Conservation (phyloP, 2,888 invertebrate species). For the Eumacrocentrus americanus region DNA sequence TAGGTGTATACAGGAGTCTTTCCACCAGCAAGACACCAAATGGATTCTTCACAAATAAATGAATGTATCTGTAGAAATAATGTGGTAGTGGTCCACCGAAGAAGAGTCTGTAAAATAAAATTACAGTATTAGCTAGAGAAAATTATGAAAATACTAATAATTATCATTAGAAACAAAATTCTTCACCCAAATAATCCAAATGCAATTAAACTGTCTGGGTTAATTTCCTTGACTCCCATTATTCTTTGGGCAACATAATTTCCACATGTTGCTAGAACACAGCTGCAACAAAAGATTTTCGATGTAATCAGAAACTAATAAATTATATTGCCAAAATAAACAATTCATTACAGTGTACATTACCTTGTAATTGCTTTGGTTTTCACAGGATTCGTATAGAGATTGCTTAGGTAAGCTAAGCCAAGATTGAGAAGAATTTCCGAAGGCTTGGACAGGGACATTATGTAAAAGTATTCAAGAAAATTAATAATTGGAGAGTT, state of each 20-base stretch:
- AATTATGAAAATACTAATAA: constrained; percentile 12
- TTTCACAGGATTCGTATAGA: constrained; percentile 76
- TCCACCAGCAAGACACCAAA: constrained; percentile 68
- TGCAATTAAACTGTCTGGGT: constrained; percentile 72
- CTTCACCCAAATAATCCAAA: constrained; percentile 78
- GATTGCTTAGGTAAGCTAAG: constrained; percentile 75
- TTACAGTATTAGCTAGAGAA: neutral
- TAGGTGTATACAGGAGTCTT: constrained; percentile 73
- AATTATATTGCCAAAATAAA: neutral
- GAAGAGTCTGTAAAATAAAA: constrained; percentile 66
- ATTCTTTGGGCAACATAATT: constrained; percentile 77
- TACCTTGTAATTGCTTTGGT: constrained; percentile 84
- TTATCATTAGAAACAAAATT: constrained; percentile 19
- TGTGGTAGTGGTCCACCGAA: constrained; percentile 83
- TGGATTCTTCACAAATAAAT: constrained; percentile 43
- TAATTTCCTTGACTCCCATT: constrained; percentile 69
- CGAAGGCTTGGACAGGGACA: constrained; percentile 74
- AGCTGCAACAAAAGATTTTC: constrained; percentile 62
- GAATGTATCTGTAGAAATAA: constrained; percentile 71
- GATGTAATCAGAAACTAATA: constrained; percentile 4
- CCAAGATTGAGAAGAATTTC: constrained; percentile 68
- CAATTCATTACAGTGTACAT: neutral
- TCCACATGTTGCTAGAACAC: constrained; percentile 73
- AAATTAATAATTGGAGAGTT: too few relatives aligned
- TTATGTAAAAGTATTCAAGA: constrained; percentile 58